Conservation (phyloP, 2,113 vertebrate species). For the Chrysochloris asiatica region DNA sequence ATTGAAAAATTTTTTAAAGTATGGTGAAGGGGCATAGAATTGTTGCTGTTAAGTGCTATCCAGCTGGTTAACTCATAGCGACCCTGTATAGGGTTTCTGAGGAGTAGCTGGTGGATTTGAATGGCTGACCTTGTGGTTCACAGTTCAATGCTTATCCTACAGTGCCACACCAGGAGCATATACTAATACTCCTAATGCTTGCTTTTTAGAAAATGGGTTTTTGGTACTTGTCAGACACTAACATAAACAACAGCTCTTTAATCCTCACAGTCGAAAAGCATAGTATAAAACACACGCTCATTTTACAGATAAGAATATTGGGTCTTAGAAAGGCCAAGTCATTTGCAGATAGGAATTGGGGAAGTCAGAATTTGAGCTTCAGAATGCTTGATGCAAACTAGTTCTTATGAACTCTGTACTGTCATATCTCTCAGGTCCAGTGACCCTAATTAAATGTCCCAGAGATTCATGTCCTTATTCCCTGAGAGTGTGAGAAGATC, state of each 20-base stretch:
- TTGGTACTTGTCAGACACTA: no score
- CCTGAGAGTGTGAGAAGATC: background rate
- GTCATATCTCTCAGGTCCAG: background rate
- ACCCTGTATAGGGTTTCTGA: no score
- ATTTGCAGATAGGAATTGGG: background rate
- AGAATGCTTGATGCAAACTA: background rate
- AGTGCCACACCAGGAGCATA: no score
- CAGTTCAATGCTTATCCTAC: no score
- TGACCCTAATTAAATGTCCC: background rate
- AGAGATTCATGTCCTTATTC: background rate
- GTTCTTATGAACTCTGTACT: background rate
- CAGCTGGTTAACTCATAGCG: no score
- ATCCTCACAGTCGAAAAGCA: background rate
- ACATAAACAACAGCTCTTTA: background rate
- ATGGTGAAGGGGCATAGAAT: no score
- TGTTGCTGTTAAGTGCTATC: no score
- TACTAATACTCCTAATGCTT: background rate
- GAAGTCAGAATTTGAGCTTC: background rate
- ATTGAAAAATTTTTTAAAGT: no score
- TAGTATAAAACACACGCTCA: background rate
- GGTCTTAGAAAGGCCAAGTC: background rate
- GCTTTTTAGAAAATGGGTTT: background rate
- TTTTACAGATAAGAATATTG: background rate
- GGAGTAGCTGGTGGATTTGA: no score
- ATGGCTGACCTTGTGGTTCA: no score